Conservation (phyloP, 64 coral and sea anemone genomes). For the Dendrophyllia cribrosa region DNA sequence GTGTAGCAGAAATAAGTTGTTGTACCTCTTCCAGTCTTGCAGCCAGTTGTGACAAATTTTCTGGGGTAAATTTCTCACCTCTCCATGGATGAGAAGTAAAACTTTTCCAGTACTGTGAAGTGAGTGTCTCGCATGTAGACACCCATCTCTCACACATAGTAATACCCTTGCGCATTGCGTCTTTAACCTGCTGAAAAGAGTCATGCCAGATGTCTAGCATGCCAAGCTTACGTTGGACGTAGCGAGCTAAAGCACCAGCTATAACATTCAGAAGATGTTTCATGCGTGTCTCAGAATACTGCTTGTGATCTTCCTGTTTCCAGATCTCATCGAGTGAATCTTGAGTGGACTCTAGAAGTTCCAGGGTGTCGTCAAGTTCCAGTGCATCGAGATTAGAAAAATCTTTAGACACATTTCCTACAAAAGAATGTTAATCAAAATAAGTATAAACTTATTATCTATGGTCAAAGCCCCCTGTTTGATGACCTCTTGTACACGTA, state of each 20-base stretch:
- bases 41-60: slow-evolving; percentile 77
- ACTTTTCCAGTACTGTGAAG: slow-evolving; percentile 96
- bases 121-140: slow-evolving; percentile 89
- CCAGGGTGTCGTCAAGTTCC: slow-evolving; percentile 91
- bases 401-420: slow-evolving; percentile 86
- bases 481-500: no score
- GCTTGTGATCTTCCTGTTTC: slow-evolving; percentile 98
- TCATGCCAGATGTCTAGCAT: slow-evolving; percentile 89
- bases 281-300: slow-evolving; percentile 88
- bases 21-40: slow-evolving; percentile 92
- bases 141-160: slow-evolving; percentile 93
- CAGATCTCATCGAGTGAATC: slow-evolving; percentile 95
- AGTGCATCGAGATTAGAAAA: slow-evolving; percentile 90
- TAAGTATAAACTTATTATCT: no score
- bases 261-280: slow-evolving; percentile 88
- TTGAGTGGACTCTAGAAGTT: slow-evolving; percentile 87
- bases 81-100: slow-evolving; percentile 94
- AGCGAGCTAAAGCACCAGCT: slow-evolving; percentile 81
- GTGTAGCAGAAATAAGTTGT: no score
- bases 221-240: slow-evolving; percentile 86
- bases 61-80: slow-evolving; percentile 93
- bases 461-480: no score
- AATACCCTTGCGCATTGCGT: slow-evolving; percentile 85
- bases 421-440: not conserved
- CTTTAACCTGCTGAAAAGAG: slow-evolving; percentile 65